A percentile compares a stretch with the other conserved stretches of the same genome.
phyloP scores from a whole-genome alignment of 2,113 vertebrate genomes.

The Aphelocoma coerulescens region DNA sequence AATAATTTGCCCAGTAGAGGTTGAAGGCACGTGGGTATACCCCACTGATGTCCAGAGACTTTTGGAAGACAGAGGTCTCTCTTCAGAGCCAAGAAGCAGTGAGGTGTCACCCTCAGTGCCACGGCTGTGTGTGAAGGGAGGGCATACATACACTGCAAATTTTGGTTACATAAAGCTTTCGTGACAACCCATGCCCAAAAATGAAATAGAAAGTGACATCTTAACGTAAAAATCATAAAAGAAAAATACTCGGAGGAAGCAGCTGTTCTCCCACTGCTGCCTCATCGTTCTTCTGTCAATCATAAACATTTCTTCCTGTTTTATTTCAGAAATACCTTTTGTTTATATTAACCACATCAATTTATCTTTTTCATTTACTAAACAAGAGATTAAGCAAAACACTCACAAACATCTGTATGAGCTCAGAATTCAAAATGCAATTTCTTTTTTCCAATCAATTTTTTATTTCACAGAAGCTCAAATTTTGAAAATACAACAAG shows the following conservation, averaged over 20 bases:
- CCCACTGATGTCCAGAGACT: not conserved
- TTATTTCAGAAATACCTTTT: not conserved
- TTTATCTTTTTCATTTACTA: not conserved
- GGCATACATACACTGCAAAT: not conserved
- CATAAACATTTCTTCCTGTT: not conserved
- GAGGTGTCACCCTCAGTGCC: not conserved
- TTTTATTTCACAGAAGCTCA: not conserved
- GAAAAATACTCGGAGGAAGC: constrained; percentile 8
- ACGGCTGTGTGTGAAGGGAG: not conserved
- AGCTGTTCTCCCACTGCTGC: constrained; percentile 33
- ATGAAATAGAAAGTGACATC: constrained; percentile 23
- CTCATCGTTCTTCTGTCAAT: not conserved
- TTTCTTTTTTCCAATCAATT: not conserved
- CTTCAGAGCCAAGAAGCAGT: not conserved
- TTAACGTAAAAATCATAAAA: constrained; percentile 27
- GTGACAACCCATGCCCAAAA: not conserved
- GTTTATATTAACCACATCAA: not conserved
- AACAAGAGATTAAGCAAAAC: not conserved
- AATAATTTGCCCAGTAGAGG: not conserved
- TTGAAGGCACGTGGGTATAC: not conserved
- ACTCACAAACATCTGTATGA: not conserved
- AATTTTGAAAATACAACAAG: not conserved
- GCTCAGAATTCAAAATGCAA: not conserved
- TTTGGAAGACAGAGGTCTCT: not conserved
- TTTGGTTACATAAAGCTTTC: constrained; percentile 45